phyloP scores from a whole-genome alignment of 2,888 invertebrate genomes.

The Epistrophella euchroma region DNA sequence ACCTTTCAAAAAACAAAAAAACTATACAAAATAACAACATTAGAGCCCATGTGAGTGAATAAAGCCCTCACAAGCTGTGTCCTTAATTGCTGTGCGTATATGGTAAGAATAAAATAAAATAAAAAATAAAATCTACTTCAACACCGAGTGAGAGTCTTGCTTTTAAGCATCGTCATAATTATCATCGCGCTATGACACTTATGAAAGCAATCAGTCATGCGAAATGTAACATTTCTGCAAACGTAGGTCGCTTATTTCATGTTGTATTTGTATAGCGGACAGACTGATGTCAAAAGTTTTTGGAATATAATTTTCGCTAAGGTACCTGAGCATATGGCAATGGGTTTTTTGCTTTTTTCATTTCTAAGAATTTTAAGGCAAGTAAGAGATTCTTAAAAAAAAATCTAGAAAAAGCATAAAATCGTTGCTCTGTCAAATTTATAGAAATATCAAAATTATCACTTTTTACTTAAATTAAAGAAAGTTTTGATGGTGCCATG shows the following conservation, averaged over 20 bases:
- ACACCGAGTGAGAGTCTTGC: not conserved
- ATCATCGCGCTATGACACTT: conserved; percentile 60
- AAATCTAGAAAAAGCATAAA: not conserved
- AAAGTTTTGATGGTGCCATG: no score
- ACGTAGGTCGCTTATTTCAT: conserved; percentile 16
- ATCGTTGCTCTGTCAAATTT: no score
- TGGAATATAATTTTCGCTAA: not conserved
- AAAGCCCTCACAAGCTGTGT: conserved; percentile 27
- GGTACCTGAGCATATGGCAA: not conserved
- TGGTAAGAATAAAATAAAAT: conserved; percentile 3
- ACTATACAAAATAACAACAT: conserved; percentile 39
- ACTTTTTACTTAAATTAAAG: no score
- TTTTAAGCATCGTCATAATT: conserved; percentile 2
- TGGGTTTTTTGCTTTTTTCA: not conserved
- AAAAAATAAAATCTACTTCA: conserved; percentile 27
- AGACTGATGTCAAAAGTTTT: conserved; percentile 28
- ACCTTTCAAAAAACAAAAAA: conserved; percentile 10
- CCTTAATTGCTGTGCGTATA: conserved; percentile 32
- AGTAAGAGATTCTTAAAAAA: not conserved
- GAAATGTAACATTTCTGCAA: conserved; percentile 51
- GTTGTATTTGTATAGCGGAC: not conserved
- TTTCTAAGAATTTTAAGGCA: not conserved
- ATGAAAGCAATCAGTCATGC: conserved; percentile 72
- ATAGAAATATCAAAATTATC: no score
- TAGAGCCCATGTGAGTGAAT: conserved; percentile 29